Evolutionary conservation across 2,797 vertebrate species (phyloP).

Genomic region (Mycteria americana): DNA sequence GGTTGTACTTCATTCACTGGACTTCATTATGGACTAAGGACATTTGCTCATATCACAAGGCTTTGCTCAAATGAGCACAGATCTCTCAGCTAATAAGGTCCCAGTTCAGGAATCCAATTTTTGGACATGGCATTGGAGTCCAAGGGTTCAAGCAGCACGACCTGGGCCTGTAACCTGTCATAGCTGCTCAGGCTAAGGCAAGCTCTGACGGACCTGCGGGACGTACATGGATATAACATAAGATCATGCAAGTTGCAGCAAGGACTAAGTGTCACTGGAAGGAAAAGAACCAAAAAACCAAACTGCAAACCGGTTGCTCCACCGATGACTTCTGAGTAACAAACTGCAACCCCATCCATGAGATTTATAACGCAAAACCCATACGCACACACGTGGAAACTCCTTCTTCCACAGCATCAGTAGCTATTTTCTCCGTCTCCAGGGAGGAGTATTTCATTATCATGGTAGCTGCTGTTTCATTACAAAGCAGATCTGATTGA

Average conservation of each 20-base stretch:
- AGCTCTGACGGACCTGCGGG: rapidly evolving
- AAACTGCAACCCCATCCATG: not conserved
- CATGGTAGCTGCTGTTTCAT: not conserved
- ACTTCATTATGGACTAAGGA: not conserved
- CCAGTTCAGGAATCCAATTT: not conserved
- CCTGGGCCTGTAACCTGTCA: not conserved
- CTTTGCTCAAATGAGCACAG: not conserved
- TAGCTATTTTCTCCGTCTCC: not conserved
- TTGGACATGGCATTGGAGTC: not conserved
- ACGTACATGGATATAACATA: not conserved
- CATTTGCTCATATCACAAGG: not conserved
- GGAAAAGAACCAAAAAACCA: not conserved
- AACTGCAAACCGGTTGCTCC: not conserved
- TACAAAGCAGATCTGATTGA: not conserved
- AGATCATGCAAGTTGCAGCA: not conserved
- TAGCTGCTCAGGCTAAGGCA: not conserved
- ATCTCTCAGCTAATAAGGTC: not conserved
- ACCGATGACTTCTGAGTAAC: not conserved
- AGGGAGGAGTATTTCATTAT: not conserved
- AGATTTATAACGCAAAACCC: not conserved
- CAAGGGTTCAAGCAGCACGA: not conserved
- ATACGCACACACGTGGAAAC: rapidly evolving
- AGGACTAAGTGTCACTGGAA: not conserved
- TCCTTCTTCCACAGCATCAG: not conserved
- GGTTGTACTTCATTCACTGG: not conserved